Conservation (phyloP, 2,113 vertebrate species). For the Phylloscopus whistleri region DNA sequence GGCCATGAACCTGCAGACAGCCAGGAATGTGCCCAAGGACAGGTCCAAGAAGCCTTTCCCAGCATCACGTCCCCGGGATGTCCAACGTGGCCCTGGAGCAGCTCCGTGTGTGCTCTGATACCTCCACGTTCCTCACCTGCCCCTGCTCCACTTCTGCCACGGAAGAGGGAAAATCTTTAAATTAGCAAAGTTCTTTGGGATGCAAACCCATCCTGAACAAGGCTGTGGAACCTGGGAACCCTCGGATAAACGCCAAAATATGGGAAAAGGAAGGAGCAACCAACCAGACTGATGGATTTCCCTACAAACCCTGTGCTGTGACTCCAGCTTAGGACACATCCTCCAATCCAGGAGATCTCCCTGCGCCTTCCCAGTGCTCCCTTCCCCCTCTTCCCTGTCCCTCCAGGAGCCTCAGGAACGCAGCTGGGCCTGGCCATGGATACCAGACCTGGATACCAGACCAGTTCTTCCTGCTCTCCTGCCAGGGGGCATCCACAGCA, state of each 20-base stretch:
- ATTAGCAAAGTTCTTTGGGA: neutral
- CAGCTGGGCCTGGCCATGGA: neutral
- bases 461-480: slow-evolving; percentile 28
- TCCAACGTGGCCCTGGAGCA: neutral
- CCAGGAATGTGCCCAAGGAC: neutral
- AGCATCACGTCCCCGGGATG: rapidly evolving
- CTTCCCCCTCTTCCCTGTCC: neutral
- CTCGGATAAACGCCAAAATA: neutral
- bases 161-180: neutral
- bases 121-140: neutral
- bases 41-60: too few relatives aligned
- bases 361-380: neutral
- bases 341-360: neutral
- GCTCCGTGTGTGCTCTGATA: neutral
- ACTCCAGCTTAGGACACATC: neutral
- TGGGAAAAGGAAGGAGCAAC: neutral
- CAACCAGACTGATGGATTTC: rapidly evolving
- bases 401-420: neutral
- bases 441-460: neutral
- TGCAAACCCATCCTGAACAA: neutral
- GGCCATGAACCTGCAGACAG: neutral
- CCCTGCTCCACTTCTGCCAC: neutral
- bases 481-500: neutral
- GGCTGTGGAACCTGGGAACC: neutral
- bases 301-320: rapidly evolving